These are phyloP conservation scores for Ammodytes dubius DNA, from an alignment of 2,113 vertebrate species.

Conservation along the genomic window DNA sequence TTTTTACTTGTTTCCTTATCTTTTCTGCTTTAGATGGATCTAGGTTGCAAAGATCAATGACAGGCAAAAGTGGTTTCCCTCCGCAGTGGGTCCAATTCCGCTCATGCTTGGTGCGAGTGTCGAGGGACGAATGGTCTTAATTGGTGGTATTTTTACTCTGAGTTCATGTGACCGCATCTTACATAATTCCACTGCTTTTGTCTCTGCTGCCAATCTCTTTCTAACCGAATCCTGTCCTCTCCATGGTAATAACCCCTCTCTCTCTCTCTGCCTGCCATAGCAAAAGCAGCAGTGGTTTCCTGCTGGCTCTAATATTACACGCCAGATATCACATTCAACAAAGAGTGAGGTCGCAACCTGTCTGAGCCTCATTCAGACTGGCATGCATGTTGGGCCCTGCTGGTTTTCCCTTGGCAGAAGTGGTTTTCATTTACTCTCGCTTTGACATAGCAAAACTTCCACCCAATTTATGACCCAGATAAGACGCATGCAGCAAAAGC, in stretches of 20 bases:
- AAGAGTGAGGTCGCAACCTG: slow-evolving; percentile 69
- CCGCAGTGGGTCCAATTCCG: not conserved
- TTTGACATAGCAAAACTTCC: slow-evolving; percentile 40
- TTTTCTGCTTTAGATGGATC: too few species aligned
- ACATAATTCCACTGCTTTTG: slow-evolving; percentile 3
- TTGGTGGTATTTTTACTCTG: slow-evolving; percentile 28
- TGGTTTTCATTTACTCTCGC: slow-evolving; percentile 47
- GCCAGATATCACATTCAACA: slow-evolving; percentile 52
- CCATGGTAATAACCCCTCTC: slow-evolving; percentile 21
- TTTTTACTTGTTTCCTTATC: too few species aligned
- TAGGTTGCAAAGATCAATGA: not conserved
- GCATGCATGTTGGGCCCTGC: slow-evolving; percentile 45
- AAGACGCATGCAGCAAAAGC: not conserved
- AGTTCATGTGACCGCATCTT: slow-evolving; percentile 38
- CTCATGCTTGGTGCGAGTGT: slow-evolving; percentile 6
- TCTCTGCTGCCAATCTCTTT: slow-evolving; percentile 2
- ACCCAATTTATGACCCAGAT: slow-evolving; percentile 19
- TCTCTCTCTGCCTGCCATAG: not conserved
- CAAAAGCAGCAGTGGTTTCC: not conserved
- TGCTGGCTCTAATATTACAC: slow-evolving; percentile 43
- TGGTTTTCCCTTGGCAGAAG: slow-evolving; percentile 49
- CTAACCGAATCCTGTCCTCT: slow-evolving; percentile 21
- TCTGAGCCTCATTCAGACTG: slow-evolving; percentile 56
- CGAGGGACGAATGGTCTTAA: slow-evolving; percentile 2
- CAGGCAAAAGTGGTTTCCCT: slow-evolving; percentile 20